Base-by-base conservation (phyloP, 2,797 vertebrate species). In the Pristis pectinata region DNA sequence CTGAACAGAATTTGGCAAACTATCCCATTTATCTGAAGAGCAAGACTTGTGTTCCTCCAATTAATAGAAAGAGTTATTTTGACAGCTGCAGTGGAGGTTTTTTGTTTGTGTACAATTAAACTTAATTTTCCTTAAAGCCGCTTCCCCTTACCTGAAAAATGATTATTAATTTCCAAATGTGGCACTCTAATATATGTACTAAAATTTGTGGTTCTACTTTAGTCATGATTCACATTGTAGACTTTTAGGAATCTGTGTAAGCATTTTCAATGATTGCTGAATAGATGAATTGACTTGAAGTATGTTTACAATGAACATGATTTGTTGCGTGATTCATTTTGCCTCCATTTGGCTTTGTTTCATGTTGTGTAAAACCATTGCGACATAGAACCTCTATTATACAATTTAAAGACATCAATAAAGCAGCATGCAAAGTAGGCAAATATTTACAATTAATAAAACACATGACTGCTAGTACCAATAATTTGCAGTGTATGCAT, bases 391-490 rank as follows among this genome's bases (percentile, higher is more conserved):
- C n/a, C 61, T n/a, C n/a, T 67, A 27, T 91, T 41, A 67, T 91
- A 89, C 80, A 34, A 22, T 41, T 67, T 67, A 44, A 91, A 67
- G 37, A 67, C 37, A 37, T 91, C 59, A 91, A 41, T 91, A 37
- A 91, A 91, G 61, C 59, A 91, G n/a, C n/a, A 91, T 22, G 37
- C 27, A 15, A 22, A 19, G 30, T 87, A 87, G 59, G 3, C 53
- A 91, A 91, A 67, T 91, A 91, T 67, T 91, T 91, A 91, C 61
- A 91, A 67, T 67, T 91, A 67, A 64, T 41, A 41, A 91, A 64
- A 37, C 59, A 67, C 64, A 41, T 41, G 19, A 67, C 17, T 91
- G n/a, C 59, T 64, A 64, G n/a, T 67, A 67, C 59, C 19, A 64
- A 85, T 22, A 19, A 67, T 91, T 67, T 91, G 87, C 59, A 91